Evolutionary conservation across 2,888 invertebrate species (phyloP).

Genomic region (Dyspetes luteomarginatus): DNA sequence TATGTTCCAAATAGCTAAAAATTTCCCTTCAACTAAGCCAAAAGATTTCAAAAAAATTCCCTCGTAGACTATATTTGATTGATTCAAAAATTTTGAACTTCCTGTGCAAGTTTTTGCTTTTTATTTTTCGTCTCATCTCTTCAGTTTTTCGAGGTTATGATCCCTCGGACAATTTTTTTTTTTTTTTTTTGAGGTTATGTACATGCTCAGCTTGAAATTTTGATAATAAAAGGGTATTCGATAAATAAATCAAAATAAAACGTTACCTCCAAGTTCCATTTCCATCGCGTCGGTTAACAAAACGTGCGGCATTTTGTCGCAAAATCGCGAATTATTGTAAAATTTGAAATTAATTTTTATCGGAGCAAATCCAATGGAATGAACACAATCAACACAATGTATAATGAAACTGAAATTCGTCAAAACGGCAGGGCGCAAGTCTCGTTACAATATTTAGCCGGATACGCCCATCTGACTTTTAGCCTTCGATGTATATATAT

Average conservation of each 20-base stretch:
- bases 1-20: too few species aligned
- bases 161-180: too few species aligned
- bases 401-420: not conserved
- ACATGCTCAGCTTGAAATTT: not conserved
- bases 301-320: constrained; percentile 74
- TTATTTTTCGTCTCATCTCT: too few species aligned
- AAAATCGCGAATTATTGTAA: not conserved
- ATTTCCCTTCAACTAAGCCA: too few species aligned
- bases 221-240: not conserved
- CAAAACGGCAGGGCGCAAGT: not conserved
- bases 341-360: not conserved
- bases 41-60: too few species aligned
- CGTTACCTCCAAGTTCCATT: constrained; percentile 72
- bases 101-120: too few species aligned
- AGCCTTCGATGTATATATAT: too few species aligned
- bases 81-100: too few species aligned
- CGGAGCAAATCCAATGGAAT: not conserved
- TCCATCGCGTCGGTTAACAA: constrained; percentile 76
- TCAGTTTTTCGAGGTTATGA: constrained; percentile 41
- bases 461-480: not conserved
- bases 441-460: not conserved
- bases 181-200: constrained; percentile 15
- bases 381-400: not conserved
- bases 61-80: too few species aligned
- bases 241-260: constrained; percentile 4